Evolutionary conservation across 2,113 vertebrate species (phyloP).

Genomic region (Clarias magur): DNA sequence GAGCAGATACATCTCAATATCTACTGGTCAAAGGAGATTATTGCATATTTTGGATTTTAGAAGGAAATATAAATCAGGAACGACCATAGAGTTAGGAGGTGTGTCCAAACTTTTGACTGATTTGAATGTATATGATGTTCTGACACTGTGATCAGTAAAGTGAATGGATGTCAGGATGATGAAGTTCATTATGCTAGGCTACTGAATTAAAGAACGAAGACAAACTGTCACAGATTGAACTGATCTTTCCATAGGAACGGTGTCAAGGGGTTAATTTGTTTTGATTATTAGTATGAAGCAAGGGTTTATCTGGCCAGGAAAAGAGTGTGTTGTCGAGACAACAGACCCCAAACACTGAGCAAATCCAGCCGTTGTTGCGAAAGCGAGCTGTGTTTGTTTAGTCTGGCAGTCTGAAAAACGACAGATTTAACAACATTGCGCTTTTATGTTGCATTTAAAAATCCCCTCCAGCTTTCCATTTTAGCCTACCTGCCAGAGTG

Average conservation of each 20-base stretch:
- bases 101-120: too few relatives aligned
- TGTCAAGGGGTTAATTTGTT: background rate
- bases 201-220: background rate
- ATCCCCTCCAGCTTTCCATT: constrained; percentile 8
- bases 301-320: background rate
- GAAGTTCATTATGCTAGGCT: background rate
- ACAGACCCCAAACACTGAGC: constrained; percentile 35
- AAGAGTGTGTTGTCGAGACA: constrained; percentile 1
- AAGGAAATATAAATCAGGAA: too few relatives aligned
- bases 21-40: too few relatives aligned
- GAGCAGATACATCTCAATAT: too few relatives aligned
- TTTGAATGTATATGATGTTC: background rate
- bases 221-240: background rate
- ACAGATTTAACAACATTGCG: constrained; percentile 27
- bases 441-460: constrained; percentile 37
- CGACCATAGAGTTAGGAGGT: too few relatives aligned
- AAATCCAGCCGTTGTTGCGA: constrained; percentile 32
- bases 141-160: background rate
- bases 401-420: constrained; percentile 38
- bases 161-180: background rate
- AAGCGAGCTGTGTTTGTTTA: constrained; percentile 42
- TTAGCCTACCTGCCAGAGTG: constrained; percentile 11
- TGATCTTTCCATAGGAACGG: background rate
- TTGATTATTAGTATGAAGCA: background rate
- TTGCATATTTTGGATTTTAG: too few relatives aligned